phyloP scores from a whole-genome alignment of 2,888 invertebrate species.

The Papilio gigon region DNA sequence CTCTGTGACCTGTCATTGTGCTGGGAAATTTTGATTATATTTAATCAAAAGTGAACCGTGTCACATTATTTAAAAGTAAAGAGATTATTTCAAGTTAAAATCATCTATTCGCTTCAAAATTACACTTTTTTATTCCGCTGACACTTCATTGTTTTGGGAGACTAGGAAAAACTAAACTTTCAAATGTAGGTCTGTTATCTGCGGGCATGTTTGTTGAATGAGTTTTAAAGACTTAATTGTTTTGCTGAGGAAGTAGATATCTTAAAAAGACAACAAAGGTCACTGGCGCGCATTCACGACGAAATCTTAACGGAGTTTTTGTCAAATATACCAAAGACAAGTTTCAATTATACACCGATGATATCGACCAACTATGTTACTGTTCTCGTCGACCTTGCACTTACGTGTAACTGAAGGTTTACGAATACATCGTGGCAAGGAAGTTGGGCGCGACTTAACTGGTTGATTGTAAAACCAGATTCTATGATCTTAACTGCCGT shows the following conservation, averaged over 20 bases:
- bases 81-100: not conserved
- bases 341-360: not conserved
- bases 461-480: not conserved
- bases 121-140: too few relatives aligned
- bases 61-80: not conserved
- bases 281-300: too few relatives aligned
- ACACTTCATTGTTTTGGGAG: too few relatives aligned
- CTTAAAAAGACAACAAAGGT: too few relatives aligned
- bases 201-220: too few relatives aligned
- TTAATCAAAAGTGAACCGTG: not conserved
- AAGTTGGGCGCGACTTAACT: not conserved
- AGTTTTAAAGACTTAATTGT: too few relatives aligned
- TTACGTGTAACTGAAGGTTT: not conserved
- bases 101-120: too few relatives aligned
- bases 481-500: not conserved
- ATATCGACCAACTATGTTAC: not conserved
- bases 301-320: too few relatives aligned
- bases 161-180: too few relatives aligned
- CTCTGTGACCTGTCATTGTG: not conserved
- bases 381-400: not conserved
- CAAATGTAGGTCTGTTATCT: too few relatives aligned
- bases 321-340: not conserved
- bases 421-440: not conserved
- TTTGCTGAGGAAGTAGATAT: too few relatives aligned
- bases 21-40: not conserved